Base-by-base conservation (phyloP, 1,140 invertebrate genomes). In the Phocides pigmalion region DNA sequence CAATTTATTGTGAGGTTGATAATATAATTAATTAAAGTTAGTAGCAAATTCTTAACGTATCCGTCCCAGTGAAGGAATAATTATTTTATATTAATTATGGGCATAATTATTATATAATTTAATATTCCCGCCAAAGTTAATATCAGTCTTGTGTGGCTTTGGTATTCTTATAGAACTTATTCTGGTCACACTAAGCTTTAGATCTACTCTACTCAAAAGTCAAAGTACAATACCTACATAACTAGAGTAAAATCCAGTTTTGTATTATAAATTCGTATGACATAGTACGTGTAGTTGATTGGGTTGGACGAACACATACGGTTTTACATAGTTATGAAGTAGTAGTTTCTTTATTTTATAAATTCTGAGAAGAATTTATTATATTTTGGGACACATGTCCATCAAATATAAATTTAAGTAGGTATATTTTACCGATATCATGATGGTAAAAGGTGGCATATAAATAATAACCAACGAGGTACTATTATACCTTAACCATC, bases 391-490 rank as follows among this genome's bases (percentile, higher is more conserved):
- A 39, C 12, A 14, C 4, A 14, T 11, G 9, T 11, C 12, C 12
- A 14, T 39, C 12, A 14, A 4, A 39, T 14, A 39, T 39, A 39
- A 39, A 14, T 14, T 39, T 4, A 39, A 4, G n/a, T n/a, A n/a
- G n/a, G 35, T 39, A 39, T 39, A 39, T 4, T 39, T 4, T 14
- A 14, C n/a, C 4, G n/a, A 25, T 47, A 62, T 35, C 50, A 75
- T 47, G 70, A 70, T 66, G 59, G 28, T 72, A 54, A 71, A 70
- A 71, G 64, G 66, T 75, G 67, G 61, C 64, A 69, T 75, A 42
- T 79, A 79, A 79, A 67, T 70, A 69, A 66, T 68, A 66, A 69
- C 66, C 56, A 75, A 70, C 58, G 64, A 73, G 70, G 74, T 78
- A 78, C 77, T 77, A 66, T 76, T 78, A 72, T 68, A 61, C n/a